Evolutionary conservation across 2,888 invertebrate genomes (phyloP).

Genomic region (Schrankia costaestrigalis): DNA sequence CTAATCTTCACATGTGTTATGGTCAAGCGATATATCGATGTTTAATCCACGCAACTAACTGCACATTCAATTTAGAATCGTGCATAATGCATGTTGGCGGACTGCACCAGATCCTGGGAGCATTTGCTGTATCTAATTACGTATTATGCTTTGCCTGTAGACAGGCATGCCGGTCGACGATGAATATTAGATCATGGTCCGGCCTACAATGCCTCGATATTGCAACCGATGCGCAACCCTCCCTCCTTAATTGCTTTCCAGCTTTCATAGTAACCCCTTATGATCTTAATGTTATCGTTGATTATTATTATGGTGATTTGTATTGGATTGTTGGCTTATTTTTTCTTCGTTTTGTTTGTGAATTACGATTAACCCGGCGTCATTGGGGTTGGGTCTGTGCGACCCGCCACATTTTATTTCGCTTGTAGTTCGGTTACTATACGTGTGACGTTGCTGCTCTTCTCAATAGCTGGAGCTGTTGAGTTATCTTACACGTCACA

Average conservation of each 20-base stretch:
- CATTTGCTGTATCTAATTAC: conserved; percentile 78
- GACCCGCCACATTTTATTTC: too few relatives aligned
- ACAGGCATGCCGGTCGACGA: conserved; percentile 65
- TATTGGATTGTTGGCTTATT: too few relatives aligned
- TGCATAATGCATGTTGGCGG: conserved; percentile 70
- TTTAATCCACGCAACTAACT: conserved; percentile 65
- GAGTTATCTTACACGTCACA: too few relatives aligned
- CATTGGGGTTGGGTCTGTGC: too few relatives aligned
- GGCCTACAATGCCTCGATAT: conserved; percentile 57
- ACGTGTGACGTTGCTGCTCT: too few relatives aligned
- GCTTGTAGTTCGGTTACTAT: too few relatives aligned
- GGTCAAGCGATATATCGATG: conserved; percentile 34
- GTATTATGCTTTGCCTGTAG: conserved; percentile 74
- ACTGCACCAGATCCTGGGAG: conserved; percentile 54
- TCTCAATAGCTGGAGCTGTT: too few relatives aligned
- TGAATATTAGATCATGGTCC: conserved; percentile 74
- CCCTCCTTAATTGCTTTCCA: conserved; percentile 52
- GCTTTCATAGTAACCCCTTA: not conserved
- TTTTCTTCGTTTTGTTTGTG: too few relatives aligned
- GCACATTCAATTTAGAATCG: conserved; percentile 75
- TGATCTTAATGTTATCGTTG: not conserved
- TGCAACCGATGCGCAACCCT: conserved; percentile 39
- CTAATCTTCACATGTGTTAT: conserved; percentile 31
- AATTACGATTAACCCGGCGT: too few relatives aligned
- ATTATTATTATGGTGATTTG: conserved; percentile 1